Conservation (phyloP, 2,888 invertebrate species). For the Ennomos quercinarius region DNA sequence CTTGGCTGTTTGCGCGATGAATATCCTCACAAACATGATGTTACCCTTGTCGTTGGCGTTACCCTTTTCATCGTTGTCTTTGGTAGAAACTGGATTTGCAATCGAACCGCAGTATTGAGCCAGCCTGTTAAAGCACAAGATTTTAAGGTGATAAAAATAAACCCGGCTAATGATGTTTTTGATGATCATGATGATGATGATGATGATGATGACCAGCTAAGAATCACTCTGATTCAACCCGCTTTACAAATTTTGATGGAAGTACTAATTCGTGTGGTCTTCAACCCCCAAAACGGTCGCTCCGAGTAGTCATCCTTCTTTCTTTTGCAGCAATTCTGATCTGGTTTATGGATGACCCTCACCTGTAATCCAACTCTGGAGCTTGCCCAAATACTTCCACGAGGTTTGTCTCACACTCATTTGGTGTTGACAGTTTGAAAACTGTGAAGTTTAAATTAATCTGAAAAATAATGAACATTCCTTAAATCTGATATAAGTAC, state of each 20-base stretch:
- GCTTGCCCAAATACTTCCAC: constrained; percentile 68
- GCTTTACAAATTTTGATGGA: no score
- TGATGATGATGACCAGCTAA: no score
- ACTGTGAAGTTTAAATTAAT: constrained; percentile 70
- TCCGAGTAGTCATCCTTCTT: no score
- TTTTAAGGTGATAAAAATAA: no score
- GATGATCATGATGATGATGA: no score
- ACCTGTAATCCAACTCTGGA: constrained; percentile 60
- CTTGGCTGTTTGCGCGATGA: constrained; percentile 86
- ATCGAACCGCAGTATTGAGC: constrained; percentile 94
- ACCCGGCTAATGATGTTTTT: no score
- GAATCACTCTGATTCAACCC: no score
- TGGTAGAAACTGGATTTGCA: constrained; percentile 90
- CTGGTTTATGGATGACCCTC: constrained; percentile 23
- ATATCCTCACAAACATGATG: constrained; percentile 89
- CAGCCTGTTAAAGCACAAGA: constrained; percentile 61
- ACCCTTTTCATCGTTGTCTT: constrained; percentile 40
- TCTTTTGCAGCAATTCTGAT: no score
- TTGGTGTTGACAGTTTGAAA: constrained; percentile 59
- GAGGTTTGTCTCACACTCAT: constrained; percentile 72
- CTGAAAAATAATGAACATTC: constrained; percentile 58
- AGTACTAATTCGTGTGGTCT: no score
- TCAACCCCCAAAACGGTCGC: no score
- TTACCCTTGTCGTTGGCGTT: constrained; percentile 74
- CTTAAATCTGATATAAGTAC: no score